Base-by-base conservation (phyloP, 2,888 invertebrate species). In the Crossocerus cetratus region DNA sequence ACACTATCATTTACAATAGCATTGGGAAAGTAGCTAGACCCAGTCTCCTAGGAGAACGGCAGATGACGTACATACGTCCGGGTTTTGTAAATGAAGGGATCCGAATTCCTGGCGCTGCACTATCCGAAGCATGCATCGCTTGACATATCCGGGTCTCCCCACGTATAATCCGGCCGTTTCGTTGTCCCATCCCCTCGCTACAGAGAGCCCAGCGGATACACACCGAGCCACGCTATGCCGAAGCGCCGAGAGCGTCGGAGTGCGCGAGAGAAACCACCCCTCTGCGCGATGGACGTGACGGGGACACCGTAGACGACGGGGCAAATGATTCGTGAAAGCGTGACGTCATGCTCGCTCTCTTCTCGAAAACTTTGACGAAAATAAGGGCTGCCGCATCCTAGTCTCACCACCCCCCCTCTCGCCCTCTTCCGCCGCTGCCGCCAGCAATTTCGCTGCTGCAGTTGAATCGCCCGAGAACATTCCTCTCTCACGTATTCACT, bases 321-420 rank as follows among this genome's bases (percentile, higher is more conserved):
- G 22, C 61, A 67, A 77, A 78, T 77, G 79, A 74, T 75, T 73
- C 61, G 72, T 75, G 60, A 77, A 76, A 73, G 65, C 69, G 55
- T 72, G 77, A 77, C 80, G 72, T 78, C 68, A 55, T 62, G 45
- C 73, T 53, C 67, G 65, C 71, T 73, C 72, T 58, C 22, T 16
- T 49, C 13, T 49, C 49, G 8, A 49, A 49, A 49, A 44, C 18
- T 42, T 43, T 42, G 20, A 23, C 23, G 18, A 32, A 59, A 18
- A 59, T 59, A 43, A 59, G 59, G 43, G 43, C 13, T 59, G 16
- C 16, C 49, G 49, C 49, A 49, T 49, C 3, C 16, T 13, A 14
- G 11, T 49, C 16, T 49, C 14, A 11, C 16, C 16, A 3, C 45
- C 14, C 49, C 16, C 16, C n/a, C 45, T 2, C 45, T 49, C 49